These are phyloP conservation scores for Mus caroli DNA, from an alignment of 2,797 vertebrate genomes.

Conservation along the genomic window DNA sequence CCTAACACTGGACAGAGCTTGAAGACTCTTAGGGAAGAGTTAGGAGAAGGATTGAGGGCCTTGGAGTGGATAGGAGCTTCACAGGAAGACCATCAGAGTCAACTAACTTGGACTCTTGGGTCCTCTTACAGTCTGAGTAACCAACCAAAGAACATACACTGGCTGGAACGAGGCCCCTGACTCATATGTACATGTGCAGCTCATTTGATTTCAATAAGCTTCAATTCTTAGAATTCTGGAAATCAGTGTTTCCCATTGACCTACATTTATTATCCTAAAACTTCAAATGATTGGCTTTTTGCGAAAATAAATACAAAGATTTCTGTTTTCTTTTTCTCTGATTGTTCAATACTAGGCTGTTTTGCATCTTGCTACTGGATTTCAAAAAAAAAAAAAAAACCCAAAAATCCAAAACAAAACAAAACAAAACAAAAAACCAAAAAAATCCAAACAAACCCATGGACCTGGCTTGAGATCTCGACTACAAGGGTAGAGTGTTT, in stretches of 20 bases:
- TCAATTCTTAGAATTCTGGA: neutral
- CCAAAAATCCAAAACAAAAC: too few species aligned
- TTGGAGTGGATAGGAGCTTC: neutral
- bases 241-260: neutral
- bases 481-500: neutral
- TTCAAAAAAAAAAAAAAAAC: neutral
- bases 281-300: slow-evolving; percentile 16
- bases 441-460: neutral
- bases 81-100: neutral
- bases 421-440: neutral
- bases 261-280: neutral
- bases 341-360: neutral
- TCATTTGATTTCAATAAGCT: neutral
- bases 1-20: neutral
- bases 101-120: neutral
- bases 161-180: neutral
- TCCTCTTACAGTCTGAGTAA: neutral
- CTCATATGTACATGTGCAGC: neutral
- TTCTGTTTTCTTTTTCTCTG: neutral
- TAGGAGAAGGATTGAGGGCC: neutral
- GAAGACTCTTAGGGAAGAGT: neutral
- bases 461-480: neutral
- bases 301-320: neutral
- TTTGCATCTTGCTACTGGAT: neutral
- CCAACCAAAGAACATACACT: neutral